Evolutionary conservation across 1,140 invertebrate genomes (phyloP).

Genomic region (Helicoverpa zea): DNA sequence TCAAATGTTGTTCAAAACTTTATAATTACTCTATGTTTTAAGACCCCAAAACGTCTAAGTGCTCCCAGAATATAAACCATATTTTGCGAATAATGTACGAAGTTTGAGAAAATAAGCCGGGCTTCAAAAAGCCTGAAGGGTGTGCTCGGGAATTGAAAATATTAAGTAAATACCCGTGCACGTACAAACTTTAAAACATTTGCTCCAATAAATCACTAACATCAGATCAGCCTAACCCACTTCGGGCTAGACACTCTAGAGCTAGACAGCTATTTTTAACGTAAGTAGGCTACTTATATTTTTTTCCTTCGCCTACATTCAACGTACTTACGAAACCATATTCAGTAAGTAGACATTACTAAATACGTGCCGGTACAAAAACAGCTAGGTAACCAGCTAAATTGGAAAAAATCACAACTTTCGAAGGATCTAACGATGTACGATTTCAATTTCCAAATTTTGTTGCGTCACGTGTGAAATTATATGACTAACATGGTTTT

Average conservation of each 20-base stretch:
- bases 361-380: not conserved
- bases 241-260: not conserved
- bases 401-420: conserved; percentile 4
- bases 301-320: conserved; percentile 7
- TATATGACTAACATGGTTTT: conserved; percentile 48
- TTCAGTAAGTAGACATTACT: conserved; percentile 26
- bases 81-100: conserved; percentile 44
- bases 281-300: not conserved
- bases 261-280: not conserved
- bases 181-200: conserved; percentile 31
- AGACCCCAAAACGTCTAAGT: conserved; percentile 29
- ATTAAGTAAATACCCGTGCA: conserved; percentile 19
- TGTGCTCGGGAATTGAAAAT: conserved; percentile 24
- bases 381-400: not conserved
- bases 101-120: conserved; percentile 45
- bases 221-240: not conserved
- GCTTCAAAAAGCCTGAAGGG: conserved; percentile 34
- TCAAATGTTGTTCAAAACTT: conserved; percentile 36
- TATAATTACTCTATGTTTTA: conserved; percentile 38
- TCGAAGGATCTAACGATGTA: conserved; percentile 16
- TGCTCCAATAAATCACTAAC: conserved; percentile 5
- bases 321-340: conserved; percentile 13
- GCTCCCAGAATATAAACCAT: conserved; percentile 40
- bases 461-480: conserved; percentile 37
- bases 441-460: conserved; percentile 39